These are phyloP conservation scores for Alaudala cheleensis DNA, from an alignment of 2,113 vertebrate genomes.

Conservation along the genomic window DNA sequence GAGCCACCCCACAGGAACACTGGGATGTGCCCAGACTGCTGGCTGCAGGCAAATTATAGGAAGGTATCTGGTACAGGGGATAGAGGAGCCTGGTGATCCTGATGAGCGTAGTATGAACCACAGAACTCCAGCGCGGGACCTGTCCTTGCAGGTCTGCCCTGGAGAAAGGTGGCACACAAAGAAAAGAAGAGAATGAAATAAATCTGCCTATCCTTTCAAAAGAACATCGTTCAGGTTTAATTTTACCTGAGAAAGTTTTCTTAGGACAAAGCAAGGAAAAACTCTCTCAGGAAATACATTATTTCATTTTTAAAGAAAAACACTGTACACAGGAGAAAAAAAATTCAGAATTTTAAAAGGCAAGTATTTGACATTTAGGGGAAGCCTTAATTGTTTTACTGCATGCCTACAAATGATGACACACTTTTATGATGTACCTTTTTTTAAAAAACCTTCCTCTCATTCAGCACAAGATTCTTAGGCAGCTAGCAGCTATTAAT, in stretches of 20 bases:
- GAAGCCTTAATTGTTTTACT: not conserved
- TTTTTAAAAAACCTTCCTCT: not conserved
- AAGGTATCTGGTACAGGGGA: not conserved
- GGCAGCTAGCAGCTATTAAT: not conserved
- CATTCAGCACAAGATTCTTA: not conserved
- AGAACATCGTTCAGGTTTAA: not conserved
- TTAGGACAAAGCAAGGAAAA: not conserved
- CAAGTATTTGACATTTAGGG: not conserved
- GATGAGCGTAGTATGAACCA: not conserved
- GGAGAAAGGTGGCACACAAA: not conserved
- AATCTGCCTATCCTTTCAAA: not conserved
- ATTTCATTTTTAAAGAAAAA: not conserved
- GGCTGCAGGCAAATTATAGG: not conserved
- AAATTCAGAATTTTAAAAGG: not conserved
- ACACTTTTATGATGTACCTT: not conserved
- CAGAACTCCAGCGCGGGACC: not conserved
- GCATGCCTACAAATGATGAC: not conserved
- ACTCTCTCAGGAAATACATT: accelerated
- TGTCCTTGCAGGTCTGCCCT: not conserved
- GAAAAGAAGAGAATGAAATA: not conserved
- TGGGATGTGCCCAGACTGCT: not conserved
- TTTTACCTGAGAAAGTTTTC: not conserved
- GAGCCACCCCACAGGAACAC: not conserved
- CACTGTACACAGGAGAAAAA: not conserved
- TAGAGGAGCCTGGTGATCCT: not conserved